Percentiles rank a stretch among this genome's conserved stretches.
phyloP scores from a whole-genome alignment of 2,113 vertebrate species.

The Anarrhichthys ocellatus region DNA sequence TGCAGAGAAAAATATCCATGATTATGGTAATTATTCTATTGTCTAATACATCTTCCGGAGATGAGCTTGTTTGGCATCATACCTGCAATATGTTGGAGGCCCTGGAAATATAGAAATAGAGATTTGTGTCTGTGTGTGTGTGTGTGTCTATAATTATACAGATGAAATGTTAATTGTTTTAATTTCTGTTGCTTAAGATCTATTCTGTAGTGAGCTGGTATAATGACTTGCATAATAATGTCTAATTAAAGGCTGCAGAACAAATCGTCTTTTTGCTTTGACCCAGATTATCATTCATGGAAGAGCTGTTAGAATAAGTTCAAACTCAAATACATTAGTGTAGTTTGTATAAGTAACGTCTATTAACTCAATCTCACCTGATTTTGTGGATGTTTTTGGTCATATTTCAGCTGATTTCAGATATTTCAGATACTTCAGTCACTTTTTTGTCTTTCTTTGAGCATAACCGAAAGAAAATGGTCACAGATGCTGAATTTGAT shows the following conservation, averaged over 20 bases:
- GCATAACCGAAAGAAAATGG: background rate
- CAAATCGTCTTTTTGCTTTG: conserved; percentile 7
- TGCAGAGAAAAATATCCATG: conserved; percentile 75
- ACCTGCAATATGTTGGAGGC: conserved; percentile 52
- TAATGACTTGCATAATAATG: conserved; percentile 19
- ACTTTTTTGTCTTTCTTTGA: background rate
- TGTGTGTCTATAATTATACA: conserved; percentile 15
- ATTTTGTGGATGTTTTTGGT: background rate
- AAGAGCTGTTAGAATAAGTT: background rate
- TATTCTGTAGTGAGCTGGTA: background rate
- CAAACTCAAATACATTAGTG: background rate
- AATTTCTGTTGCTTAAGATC: conserved; percentile 22
- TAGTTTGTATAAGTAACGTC: background rate
- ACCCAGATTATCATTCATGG: background rate
- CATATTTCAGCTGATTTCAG: background rate
- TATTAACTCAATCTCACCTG: too few species aligned
- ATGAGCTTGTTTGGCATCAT: conserved; percentile 49
- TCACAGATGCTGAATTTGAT: too few species aligned
- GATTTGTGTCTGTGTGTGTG: background rate
- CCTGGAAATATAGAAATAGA: conserved; percentile 22
- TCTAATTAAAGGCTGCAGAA: conserved; percentile 24
- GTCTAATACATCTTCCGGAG: conserved; percentile 61
- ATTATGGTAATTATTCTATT: conserved; percentile 81
- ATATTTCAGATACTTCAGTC: too few species aligned
- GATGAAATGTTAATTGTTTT: conserved; percentile 38